Evolutionary conservation across 2,797 vertebrate genomes (phyloP).

Genomic region (Rhadinocentrus ornatus): DNA sequence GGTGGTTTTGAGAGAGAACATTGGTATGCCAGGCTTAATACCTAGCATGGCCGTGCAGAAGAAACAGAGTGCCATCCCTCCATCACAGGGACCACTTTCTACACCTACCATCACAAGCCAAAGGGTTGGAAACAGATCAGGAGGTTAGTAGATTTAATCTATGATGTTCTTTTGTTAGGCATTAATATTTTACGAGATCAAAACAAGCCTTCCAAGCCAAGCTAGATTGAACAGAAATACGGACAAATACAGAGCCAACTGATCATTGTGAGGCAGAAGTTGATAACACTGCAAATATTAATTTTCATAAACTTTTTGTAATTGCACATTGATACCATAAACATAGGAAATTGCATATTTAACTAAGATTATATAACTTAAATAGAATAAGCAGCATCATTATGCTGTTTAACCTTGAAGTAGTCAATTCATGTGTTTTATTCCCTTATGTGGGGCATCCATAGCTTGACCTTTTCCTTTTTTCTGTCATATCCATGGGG

Average conservation of each 20-base stretch:
- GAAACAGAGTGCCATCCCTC: slow-evolving; percentile 68
- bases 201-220: slow-evolving; percentile 21
- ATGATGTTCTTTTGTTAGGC: not conserved
- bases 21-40: slow-evolving; percentile 69
- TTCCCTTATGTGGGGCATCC: not conserved
- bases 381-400: slow-evolving; percentile 5
- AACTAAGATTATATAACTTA: slow-evolving; percentile 35
- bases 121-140: slow-evolving; percentile 39
- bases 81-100: slow-evolving; percentile 69
- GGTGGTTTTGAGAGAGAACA: slow-evolving; percentile 47
- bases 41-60: slow-evolving; percentile 77
- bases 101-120: slow-evolving; percentile 52
- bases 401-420: not conserved
- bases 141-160: slow-evolving; percentile 54
- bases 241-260: slow-evolving; percentile 27
- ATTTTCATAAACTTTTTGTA: slow-evolving; percentile 8
- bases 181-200: not conserved
- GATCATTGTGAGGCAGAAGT: slow-evolving; percentile 30
- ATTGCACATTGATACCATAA: not conserved
- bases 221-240: slow-evolving; percentile 4
- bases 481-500: slow-evolving; percentile 34
- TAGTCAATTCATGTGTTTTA: slow-evolving; percentile 11
- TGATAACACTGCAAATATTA: not conserved
- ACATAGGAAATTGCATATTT: slow-evolving; percentile 1
- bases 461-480: slow-evolving; percentile 18